Percentiles rank a stretch among this genome's conserved stretches.
Conservation (phyloP, 2,797 vertebrate species). For the Acridotheres tristis region DNA sequence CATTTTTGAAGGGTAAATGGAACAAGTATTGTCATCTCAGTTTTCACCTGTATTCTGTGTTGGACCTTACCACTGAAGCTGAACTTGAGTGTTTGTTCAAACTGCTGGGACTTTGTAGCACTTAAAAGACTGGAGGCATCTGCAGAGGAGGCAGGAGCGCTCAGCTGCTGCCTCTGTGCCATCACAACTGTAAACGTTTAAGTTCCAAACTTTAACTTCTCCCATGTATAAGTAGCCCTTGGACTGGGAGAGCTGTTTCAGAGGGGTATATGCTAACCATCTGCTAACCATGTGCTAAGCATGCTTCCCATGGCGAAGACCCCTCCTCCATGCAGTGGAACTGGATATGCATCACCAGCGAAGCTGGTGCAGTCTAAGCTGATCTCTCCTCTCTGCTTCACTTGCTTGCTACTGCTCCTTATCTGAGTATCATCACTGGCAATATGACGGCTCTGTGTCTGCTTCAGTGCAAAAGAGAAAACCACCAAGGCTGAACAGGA, state of each 20-base stretch:
- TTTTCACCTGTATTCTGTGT: not conserved
- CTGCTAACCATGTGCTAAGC: not conserved
- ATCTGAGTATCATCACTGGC: not conserved
- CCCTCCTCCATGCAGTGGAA: not conserved
- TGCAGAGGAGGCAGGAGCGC: not conserved
- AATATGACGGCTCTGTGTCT: not conserved
- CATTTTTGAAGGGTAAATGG: not conserved
- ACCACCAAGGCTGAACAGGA: not conserved
- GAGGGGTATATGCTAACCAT: not conserved
- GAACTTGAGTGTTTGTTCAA: not conserved
- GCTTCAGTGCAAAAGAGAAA: not conserved
- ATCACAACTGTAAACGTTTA: not conserved
- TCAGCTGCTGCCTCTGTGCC: not conserved
- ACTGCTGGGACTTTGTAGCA: not conserved
- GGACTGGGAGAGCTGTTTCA: not conserved
- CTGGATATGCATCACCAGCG: not conserved
- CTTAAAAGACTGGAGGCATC: not conserved
- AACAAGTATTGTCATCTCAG: not conserved
- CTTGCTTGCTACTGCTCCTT: not conserved
- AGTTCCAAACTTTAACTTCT: not conserved
- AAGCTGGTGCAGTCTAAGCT: not conserved
- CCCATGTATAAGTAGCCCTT: not conserved
- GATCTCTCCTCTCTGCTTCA: not conserved
- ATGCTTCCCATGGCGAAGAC: not conserved
- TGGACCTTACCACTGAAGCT: not conserved